Conservation (phyloP, 2,113 vertebrate genomes). For the Electrona antarctica region DNA sequence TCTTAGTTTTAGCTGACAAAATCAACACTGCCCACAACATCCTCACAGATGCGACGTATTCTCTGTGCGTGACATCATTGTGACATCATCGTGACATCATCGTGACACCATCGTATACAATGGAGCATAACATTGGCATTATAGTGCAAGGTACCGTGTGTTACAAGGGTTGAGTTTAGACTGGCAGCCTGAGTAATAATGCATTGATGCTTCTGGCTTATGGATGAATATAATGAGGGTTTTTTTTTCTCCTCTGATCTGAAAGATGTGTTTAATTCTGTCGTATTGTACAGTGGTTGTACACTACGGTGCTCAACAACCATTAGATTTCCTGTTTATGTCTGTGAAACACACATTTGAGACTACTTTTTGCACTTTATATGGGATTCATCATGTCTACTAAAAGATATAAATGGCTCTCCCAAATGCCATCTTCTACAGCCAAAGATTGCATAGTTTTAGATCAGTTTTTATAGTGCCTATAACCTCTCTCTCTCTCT, state of each 20-base stretch:
- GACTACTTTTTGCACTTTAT: neutral
- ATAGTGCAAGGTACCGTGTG: too few relatives aligned
- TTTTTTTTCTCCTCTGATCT: neutral
- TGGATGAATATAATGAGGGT: neutral
- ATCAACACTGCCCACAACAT: too few relatives aligned
- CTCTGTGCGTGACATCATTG: too few relatives aligned
- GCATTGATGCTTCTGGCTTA: neutral
- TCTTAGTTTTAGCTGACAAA: too few relatives aligned
- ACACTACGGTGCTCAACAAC: too few relatives aligned
- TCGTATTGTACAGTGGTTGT: too few relatives aligned
- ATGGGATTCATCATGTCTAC: neutral
- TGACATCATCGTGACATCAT: too few relatives aligned
- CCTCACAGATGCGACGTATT: too few relatives aligned
- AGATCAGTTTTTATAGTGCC: neutral
- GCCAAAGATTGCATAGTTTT: neutral
- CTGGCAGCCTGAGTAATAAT: neutral
- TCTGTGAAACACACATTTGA: neutral
- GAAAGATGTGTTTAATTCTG: neutral
- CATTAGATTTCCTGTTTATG: too few relatives aligned
- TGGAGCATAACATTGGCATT: too few relatives aligned
- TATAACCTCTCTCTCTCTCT: neutral
- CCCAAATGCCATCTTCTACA: neutral
- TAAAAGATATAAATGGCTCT: neutral
- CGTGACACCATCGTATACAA: too few relatives aligned
- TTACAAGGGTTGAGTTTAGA: too few relatives aligned